These are phyloP conservation scores for Heliocidaris tuberculata DNA, from an alignment of 35 echinoderm and acorn worm genomes.

Conservation along the genomic window DNA sequence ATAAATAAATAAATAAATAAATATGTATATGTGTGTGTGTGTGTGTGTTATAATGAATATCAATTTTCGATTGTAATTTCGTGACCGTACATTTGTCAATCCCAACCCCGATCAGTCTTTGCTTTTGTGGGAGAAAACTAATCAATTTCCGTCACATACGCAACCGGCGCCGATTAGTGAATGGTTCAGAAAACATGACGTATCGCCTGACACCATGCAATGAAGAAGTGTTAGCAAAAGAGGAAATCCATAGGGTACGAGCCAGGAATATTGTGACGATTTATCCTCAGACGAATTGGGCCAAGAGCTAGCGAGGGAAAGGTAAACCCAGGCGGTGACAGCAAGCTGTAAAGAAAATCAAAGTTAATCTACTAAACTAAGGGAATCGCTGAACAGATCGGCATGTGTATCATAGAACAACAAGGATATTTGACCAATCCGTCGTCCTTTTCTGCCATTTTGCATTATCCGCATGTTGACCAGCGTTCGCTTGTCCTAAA, in stretches of 20 bases:
- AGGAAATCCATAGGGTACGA: background rate
- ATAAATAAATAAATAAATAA: background rate
- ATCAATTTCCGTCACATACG: constrained; percentile 16
- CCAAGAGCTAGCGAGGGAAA: background rate
- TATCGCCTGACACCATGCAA: constrained; percentile 8
- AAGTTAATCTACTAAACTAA: too few species aligned
- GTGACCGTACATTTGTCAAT: background rate
- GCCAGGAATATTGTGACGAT: constrained; percentile 1
- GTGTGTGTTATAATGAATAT: background rate
- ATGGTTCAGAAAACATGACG: background rate
- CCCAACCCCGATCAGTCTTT: background rate
- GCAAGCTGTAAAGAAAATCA: background rate
- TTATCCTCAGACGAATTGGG: background rate
- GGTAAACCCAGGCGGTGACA: background rate
- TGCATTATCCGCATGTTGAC: too few species aligned
- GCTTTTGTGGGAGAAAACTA: background rate
- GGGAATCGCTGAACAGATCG: too few species aligned
- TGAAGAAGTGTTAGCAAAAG: background rate
- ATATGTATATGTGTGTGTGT: background rate
- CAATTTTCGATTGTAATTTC: background rate
- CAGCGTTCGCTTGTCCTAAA: too few species aligned
- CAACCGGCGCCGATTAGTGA: background rate
- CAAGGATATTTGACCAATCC: too few species aligned
- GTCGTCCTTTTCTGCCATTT: too few species aligned
- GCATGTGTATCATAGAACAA: too few species aligned